Conservation (phyloP, 2,797 vertebrate genomes). For the Hydrophis major region DNA sequence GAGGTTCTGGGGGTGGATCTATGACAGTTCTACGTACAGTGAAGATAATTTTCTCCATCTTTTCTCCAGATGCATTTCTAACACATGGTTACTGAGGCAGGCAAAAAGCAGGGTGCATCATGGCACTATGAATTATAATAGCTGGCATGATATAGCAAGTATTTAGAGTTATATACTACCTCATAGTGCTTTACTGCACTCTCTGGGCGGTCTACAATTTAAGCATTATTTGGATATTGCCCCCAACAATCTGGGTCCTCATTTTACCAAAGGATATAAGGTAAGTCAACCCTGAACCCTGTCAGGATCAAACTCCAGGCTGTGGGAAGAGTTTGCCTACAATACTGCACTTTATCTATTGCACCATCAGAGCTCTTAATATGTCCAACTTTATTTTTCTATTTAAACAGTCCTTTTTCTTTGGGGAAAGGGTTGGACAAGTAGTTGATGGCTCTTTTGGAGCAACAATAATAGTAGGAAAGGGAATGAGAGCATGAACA, state of each 20-base stretch:
- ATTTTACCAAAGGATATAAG: background rate
- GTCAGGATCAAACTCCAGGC: background rate
- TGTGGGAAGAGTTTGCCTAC: background rate
- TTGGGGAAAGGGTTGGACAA: background rate
- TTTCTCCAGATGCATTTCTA: background rate
- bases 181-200: background rate
- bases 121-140: background rate
- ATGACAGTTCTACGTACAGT: background rate
- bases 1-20: too few relatives aligned
- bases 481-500: background rate
- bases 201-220: background rate
- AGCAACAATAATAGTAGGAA: background rate
- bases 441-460: background rate
- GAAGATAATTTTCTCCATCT: background rate
- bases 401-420: background rate
- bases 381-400: background rate
- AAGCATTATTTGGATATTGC: background rate
- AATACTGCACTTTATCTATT: background rate
- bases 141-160: background rate
- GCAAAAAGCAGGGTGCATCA: background rate
- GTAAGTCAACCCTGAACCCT: background rate
- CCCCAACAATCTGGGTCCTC: background rate
- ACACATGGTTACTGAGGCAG: background rate
- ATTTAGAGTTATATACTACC: background rate
- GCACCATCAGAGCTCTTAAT: background rate